Conservation (phyloP, 1,140 invertebrate genomes). For the Hyphantria cunea region DNA sequence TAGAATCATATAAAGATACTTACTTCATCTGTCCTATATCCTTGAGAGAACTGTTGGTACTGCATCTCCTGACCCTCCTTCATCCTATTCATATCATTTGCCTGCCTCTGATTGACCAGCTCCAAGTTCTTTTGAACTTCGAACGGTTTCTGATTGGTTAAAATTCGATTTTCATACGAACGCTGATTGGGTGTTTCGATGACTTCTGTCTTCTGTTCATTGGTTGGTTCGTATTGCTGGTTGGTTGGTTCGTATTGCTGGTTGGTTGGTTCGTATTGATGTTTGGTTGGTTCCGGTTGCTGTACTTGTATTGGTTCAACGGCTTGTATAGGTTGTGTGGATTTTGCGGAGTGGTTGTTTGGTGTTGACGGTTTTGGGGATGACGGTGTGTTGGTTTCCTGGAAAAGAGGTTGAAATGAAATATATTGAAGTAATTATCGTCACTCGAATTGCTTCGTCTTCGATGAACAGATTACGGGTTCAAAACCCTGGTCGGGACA, state of each 20-base stretch:
- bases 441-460: too few relatives aligned
- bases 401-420: too few relatives aligned
- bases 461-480: too few relatives aligned
- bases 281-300: too few relatives aligned
- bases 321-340: slow-evolving; percentile 14
- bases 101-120: slow-evolving; percentile 38
- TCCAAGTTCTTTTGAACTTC: slow-evolving; percentile 13
- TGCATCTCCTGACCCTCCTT: slow-evolving; percentile 41
- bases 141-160: slow-evolving; percentile 39
- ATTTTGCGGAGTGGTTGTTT: slow-evolving; percentile 19
- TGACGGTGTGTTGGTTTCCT: slow-evolving; percentile 39
- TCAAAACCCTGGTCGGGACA: too few relatives aligned
- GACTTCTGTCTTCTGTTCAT: slow-evolving; percentile 34
- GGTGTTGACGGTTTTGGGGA: slow-evolving; percentile 32
- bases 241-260: background rate
- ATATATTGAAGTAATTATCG: too few relatives aligned
- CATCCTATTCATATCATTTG: slow-evolving; percentile 15
- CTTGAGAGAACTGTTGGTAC: slow-evolving; percentile 40
- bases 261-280: background rate
- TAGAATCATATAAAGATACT: too few relatives aligned
- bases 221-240: slow-evolving; percentile 29
- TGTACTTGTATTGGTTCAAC: slow-evolving; percentile 16
- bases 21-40: slow-evolving; percentile 38
- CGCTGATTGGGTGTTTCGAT: slow-evolving; percentile 36
- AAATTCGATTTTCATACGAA: slow-evolving; percentile 6